Base-by-base conservation (phyloP, 2,888 invertebrate genomes). In the Aphrophora alni region DNA sequence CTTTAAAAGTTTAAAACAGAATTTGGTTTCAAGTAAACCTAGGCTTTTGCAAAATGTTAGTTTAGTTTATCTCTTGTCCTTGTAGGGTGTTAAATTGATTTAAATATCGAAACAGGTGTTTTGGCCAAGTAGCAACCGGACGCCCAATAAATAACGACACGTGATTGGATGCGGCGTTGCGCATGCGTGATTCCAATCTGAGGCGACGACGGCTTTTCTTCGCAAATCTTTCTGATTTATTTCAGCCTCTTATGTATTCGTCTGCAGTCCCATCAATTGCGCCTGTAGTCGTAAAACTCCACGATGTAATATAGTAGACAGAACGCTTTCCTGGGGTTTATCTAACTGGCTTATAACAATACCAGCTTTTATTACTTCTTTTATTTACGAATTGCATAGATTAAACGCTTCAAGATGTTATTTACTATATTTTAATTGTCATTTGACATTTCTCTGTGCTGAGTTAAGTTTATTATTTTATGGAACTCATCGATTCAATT, bases 121-220 rank as follows among this genome's bases (percentile, higher is more conserved):
- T 59, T 21, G 59, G 59, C 59, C 21, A 59, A 59, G 59, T 59
- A 21, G 59, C 59, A 59, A 59, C 59, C 59, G 59, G 59, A 59
- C 59, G 59, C 59, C 59, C 59, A 59, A 59, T 59, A 59, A 59
- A 59, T 59, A 59, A 59, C n/a, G 10, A n/a, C 59, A 21, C 59
- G 59, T 59, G 59, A 59, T 59, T 59, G 59, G 59, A 59, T 59
- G 59, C 59, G 21, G 21, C n/a, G 5, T 14, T 10, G 59, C 59
- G 59, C 59, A 59, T 59, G 59, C 59, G 59, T 59, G 59, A 59
- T 59, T 59, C 59, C 59, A 59, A 59, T 59, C 59, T 59, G n/a
- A 21, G 59, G 59, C 21, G 59, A 59, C 59, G 59, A 59, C 59
- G 59, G n/a, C 59, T 59, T 21, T 59, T 59, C 59, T 59, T 21